phyloP scores from a whole-genome alignment of 2,888 invertebrate genomes.

The Stenurella melanura region DNA sequence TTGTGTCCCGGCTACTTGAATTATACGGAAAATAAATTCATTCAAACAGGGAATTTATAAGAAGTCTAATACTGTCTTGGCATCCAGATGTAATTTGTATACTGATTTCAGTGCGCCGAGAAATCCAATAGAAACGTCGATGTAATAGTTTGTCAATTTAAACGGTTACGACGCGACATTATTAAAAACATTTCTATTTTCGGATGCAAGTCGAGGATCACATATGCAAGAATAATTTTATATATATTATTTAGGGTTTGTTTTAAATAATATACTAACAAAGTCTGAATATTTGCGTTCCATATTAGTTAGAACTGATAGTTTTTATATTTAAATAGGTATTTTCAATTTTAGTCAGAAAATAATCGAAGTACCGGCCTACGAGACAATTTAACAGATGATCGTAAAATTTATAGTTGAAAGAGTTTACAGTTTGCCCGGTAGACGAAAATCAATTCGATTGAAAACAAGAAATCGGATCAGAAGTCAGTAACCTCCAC shows the following conservation, averaged over 20 bases:
- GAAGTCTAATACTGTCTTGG: not conserved
- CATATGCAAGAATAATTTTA: slow-evolving; percentile 17
- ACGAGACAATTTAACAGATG: slow-evolving; percentile 44
- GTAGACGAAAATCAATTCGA: slow-evolving; percentile 45
- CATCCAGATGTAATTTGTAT: slow-evolving; percentile 5
- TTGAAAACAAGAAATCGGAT: slow-evolving; percentile 56
- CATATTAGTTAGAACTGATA: slow-evolving; percentile 59
- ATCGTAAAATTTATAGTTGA: slow-evolving; percentile 55
- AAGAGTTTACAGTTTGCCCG: slow-evolving; percentile 55
- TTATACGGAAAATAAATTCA: slow-evolving; percentile 4
- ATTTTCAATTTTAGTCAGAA: slow-evolving; percentile 36
- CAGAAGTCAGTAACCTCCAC: slow-evolving; percentile 59
- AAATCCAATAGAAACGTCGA: not conserved
- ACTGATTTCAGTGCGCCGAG: not conserved
- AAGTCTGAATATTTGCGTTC: slow-evolving; percentile 64
- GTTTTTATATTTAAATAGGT: slow-evolving; percentile 33
- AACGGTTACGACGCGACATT: not conserved
- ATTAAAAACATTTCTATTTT: slow-evolving; percentile 21
- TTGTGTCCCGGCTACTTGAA: not conserved
- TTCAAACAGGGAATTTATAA: slow-evolving; percentile 9
- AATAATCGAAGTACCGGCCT: slow-evolving; percentile 53
- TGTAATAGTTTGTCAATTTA: slow-evolving; percentile 1
- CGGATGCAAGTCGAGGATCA: slow-evolving; percentile 31
- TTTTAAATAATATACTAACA: slow-evolving; percentile 51
- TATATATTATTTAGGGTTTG: slow-evolving; percentile 6